Conservation (phyloP, 2,113 vertebrate species). For the Ailuropoda melanoleuca region DNA sequence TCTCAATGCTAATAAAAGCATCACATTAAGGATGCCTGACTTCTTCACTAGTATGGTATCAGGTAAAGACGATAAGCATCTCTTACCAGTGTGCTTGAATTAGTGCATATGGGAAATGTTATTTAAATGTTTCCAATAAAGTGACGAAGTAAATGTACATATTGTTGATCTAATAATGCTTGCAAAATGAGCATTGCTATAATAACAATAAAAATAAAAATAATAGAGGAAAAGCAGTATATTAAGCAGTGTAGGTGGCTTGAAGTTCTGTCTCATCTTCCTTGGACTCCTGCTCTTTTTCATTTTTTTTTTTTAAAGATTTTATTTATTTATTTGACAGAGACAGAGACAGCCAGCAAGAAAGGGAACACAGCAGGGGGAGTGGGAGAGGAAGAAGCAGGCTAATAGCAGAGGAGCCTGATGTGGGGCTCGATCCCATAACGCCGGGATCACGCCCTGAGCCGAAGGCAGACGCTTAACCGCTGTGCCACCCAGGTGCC, state of each 20-base stretch:
- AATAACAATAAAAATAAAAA: not conserved
- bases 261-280: not conserved
- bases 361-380: no score
- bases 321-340: no score
- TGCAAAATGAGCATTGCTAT: not conserved
- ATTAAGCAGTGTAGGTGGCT: not conserved
- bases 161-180: not conserved
- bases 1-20: not conserved
- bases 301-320: not conserved
- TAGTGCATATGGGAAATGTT: not conserved
- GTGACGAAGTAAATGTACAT: not conserved
- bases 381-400: no score
- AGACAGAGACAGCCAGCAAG: no score
- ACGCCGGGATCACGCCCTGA: no score
- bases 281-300: not conserved
- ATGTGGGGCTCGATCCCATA: no score
- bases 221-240: not conserved
- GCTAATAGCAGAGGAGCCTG: no score
- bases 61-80: not conserved
- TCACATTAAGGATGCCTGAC: not conserved
- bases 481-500: no score
- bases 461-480: no score
- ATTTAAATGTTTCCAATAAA: not conserved
- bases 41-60: not conserved
- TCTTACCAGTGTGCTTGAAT: not conserved